Base-by-base conservation (phyloP, 2,113 vertebrate species). In the Brachyhypopomus occidentalis region DNA sequence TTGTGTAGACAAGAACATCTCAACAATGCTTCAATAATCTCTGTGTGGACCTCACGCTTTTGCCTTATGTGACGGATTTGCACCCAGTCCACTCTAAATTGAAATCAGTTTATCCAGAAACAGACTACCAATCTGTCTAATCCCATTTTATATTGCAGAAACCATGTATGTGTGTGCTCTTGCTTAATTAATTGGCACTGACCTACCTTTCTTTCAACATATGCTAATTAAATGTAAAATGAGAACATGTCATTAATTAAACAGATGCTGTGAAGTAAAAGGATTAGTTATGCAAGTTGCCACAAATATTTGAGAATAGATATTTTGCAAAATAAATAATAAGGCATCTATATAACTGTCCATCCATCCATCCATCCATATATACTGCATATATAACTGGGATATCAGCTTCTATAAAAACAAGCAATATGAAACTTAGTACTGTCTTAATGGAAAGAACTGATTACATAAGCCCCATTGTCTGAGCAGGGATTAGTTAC, bases 401-500 rank as follows among this genome's bases (percentile, higher is more conserved):
- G 36, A 23, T 22, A 45, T 22, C 60, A 36, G 52, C 72, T 20
- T 60, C 75, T 76, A 86, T 56, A 77, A 79, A 84, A 87, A 83
- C 80, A 38, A 41, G 76, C 23, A 67, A 64, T 86, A 36, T 41
- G 81, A 27, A 34, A 48, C 77, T 48, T 84, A 72, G 90, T 84
- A 8, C 66, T 70, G 7, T 66, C 62, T 86, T 76, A 25, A 86
- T 82, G 62, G 83, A 78, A 87, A 83, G 77, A 82, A 67, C 78
- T 86, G 83, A 87, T 85, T 85, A 87, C 80, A 88, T 25, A 79
- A 72, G 78, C 74, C 23, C 59, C 72, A 85, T 79, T 79, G 84
- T 88, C 86, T 76, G 80, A 86, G 70, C 69, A 70, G 62, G 78
- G 85, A 91, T 89, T 87, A 89, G 73, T 89, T 83, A 82, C 84